These are phyloP conservation scores for Halichondria panicea DNA, from an alignment of 37 sponge, comb jelly and placozoan species.

Conservation along the genomic window DNA sequence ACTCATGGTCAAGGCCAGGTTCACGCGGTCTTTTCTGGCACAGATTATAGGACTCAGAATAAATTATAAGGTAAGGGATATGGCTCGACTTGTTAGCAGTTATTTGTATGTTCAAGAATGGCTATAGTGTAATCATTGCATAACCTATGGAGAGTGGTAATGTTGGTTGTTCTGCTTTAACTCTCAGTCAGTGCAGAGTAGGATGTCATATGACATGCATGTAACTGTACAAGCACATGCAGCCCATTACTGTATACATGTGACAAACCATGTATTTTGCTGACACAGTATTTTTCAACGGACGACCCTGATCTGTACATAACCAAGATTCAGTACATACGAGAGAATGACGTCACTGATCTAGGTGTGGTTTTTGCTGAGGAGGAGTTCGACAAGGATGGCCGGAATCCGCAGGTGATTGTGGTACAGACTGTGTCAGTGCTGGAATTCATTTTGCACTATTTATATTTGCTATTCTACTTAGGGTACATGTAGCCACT, in stretches of 20 bases:
- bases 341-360: constrained; percentile 82
- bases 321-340: constrained; percentile 84
- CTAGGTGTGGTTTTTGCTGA: constrained; percentile 90
- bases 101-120: not conserved
- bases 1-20: constrained; percentile 78
- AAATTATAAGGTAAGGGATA: constrained; percentile 56
- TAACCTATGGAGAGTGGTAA: not conserved
- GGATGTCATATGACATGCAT: too few relatives aligned
- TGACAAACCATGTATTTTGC: not conserved
- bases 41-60: constrained; percentile 91
- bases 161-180: not conserved
- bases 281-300: constrained; percentile 75
- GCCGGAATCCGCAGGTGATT: constrained; percentile 14
- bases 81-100: too few relatives aligned
- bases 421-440: not conserved
- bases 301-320: constrained; percentile 90
- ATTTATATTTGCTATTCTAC: too few relatives aligned
- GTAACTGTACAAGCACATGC: too few relatives aligned
- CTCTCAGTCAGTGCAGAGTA: not conserved
- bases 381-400: constrained; percentile 56
- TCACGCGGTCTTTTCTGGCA: constrained; percentile 90
- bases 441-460: too few relatives aligned
- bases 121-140: not conserved
- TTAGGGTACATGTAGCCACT: not conserved
- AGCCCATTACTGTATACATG: not conserved